Evolutionary conservation across 2,113 vertebrate genomes (phyloP), one percentile per base, ranked within the genome.

Genomic region (Xiphias gladius): DNA sequence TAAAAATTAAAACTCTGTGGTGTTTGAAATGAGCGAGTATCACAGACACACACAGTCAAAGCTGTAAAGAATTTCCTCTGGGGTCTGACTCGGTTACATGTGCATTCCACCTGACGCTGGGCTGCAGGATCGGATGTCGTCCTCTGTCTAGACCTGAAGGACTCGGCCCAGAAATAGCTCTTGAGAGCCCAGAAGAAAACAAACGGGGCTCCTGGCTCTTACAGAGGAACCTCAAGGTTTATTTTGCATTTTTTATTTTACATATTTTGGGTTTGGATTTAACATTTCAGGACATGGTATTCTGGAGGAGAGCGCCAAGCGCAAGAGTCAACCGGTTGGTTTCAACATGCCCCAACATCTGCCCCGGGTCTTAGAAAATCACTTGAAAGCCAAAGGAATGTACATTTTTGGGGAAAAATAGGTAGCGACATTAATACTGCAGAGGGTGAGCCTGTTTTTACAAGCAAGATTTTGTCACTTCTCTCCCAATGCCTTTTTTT

Each of bases 1-100:
- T 58, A 93, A 97, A 70, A 97, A 87, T 2, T 96, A 97, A 79
- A 94, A 82, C 39, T 94, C 96, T 2, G 96, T 96, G 91, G 97
- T 96, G 80, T 97, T 97, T 67, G 95, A 96, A 17, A 95, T 96
- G 0, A 97, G 96, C 96, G 86, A 94, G 94, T 65, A 16, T n/a
- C 61, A 54, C 30, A 46, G 48, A 73, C 72, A 64, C 80, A 76
- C 64, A 19, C 71, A 24, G 58, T 71, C 22, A 74, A 39, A 84
- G 77, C 87, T 61, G 80, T 82, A 13, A 89, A 86, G 83, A 87
- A 91, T 91, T 94, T 92, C 92, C 91, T 86, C 68, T 70, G 0
- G 1, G 54, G 63, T 83, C 77, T 35, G 82, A 74, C 62, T 20
- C 22, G 65, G 41, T 71, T 78, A 39, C 90, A 83, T 86, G 85